These are phyloP conservation scores for Globia sparganii DNA, from an alignment of 2,888 invertebrate genomes.

Conservation along the genomic window DNA sequence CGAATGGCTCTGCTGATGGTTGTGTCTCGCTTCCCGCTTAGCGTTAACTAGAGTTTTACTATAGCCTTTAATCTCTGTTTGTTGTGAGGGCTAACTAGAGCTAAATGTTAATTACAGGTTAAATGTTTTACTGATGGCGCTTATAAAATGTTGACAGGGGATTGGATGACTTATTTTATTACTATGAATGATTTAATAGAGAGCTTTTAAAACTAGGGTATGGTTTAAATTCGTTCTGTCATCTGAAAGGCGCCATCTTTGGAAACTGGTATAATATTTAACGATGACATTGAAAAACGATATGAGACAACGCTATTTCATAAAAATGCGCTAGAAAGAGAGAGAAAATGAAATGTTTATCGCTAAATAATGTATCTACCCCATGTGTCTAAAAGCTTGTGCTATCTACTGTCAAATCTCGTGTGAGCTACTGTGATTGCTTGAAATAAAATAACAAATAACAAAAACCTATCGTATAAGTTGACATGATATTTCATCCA, in stretches of 20 bases:
- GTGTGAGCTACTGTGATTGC: slow-evolving; percentile 4
- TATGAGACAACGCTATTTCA: slow-evolving; percentile 10
- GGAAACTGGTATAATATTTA: slow-evolving; percentile 25
- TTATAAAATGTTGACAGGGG: not conserved
- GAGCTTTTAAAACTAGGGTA: not conserved
- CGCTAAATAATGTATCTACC: slow-evolving; percentile 29
- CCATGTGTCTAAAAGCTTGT: slow-evolving; percentile 19
- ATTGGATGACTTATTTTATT: not conserved
- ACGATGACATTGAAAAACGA: slow-evolving; percentile 14
- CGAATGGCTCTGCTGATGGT: slow-evolving; percentile 87
- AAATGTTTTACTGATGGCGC: slow-evolving; percentile 25
- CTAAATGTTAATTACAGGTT: slow-evolving; percentile 8
- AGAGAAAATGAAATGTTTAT: slow-evolving; percentile 6
- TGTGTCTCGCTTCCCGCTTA: slow-evolving; percentile 82
- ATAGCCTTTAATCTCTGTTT: slow-evolving; percentile 72
- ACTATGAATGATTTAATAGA: not conserved
- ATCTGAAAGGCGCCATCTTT: slow-evolving; percentile 13
- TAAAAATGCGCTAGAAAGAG: slow-evolving; percentile 20
- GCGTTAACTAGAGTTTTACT: slow-evolving; percentile 76
- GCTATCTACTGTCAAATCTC: not conserved
- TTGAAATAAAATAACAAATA: not conserved
- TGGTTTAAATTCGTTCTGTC: slow-evolving; percentile 5
- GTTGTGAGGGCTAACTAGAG: slow-evolving; percentile 36
- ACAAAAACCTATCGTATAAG: not conserved
- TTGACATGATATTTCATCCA: slow-evolving; percentile 8